Evolutionary conservation across 2,888 invertebrate genomes (phyloP), one percentile per base, ranked within the genome.

Genomic region (Phoenoteleia sp.): DNA sequence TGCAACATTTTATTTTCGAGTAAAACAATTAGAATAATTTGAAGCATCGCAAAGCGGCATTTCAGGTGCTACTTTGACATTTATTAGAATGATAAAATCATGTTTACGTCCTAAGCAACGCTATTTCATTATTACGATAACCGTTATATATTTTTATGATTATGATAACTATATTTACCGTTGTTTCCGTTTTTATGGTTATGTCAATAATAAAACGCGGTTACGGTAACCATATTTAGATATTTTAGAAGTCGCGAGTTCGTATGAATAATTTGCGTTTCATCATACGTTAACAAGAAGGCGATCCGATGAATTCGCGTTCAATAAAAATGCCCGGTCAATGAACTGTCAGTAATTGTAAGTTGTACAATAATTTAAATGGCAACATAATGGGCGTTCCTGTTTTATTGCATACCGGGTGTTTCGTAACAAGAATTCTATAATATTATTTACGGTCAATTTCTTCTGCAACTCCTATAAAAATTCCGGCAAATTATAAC

Each of bases 381-480:
- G 3, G 45, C 27, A n/a, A 13, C 23, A n/a, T 17, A 21, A 45
- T 42, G 29, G 66, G 9, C 45, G 45, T 27, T 17, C 3, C 6
- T 39, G 15, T 21, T 52, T 52, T 23, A 52, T 52, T 17, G 66
- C 21, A 21, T 45, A 15, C 36, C 52, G 66, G 36, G 66, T 36
- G 52, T 36, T 49, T 52, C 9, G 36, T 11, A 23, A 52, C 9
- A 49, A 67, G 66, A 49, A 47, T 36, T 52, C 49, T 15, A 23
- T 36, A 23, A 49, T 23, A 52, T 25, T 21, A 36, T 52, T 67
- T 67, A 67, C 66, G 66, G 66, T 33, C 66, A 67, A 67, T 67
- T 67, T 67, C 66, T 52, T 36, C 23, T 29, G 11, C 3, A 36
- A 17, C 15, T 66, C 15, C 19, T 36, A 36, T 36, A 36, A 67